Conservation (phyloP, 2,888 invertebrate species). For the Choreutis nemorana region DNA sequence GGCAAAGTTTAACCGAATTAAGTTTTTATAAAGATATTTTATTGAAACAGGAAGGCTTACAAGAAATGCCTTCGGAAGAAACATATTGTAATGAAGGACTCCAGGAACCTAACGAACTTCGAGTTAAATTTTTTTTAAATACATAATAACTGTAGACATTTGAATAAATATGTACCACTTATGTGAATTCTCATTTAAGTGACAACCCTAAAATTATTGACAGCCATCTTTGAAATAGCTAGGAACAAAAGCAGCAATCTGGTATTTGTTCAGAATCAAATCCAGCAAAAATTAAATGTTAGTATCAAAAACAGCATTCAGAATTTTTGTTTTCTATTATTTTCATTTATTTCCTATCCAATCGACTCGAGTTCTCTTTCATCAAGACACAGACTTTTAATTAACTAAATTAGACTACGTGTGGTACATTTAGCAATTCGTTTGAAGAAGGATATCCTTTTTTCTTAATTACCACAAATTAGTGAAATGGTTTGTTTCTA, state of each 20-base stretch:
- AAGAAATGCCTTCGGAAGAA: conserved; percentile 6
- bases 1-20: conserved; percentile 8
- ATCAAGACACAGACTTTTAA: conserved; percentile 7
- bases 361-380: conserved; percentile 1
- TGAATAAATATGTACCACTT: conserved; percentile 4
- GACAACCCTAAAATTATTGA: conserved; percentile 6
- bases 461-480: conserved; percentile 6
- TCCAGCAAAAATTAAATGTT: conserved; percentile 3
- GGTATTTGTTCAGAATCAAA: conserved; percentile 6
- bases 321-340: conserved; percentile 4
- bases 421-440: conserved; percentile 1
- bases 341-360: neutral
- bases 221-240: conserved; percentile 2
- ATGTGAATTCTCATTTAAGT: conserved; percentile 1
- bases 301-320: conserved; percentile 6
- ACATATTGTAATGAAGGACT: conserved; percentile 9
- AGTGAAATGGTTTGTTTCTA: no score
- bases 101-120: conserved; percentile 7
- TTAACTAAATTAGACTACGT: conserved; percentile 4
- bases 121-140: conserved; percentile 3
- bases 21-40: conserved; percentile 10
- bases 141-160: neutral
- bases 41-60: conserved; percentile 5
- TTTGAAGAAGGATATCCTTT: conserved; percentile 4
- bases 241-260: conserved; percentile 9